phyloP scores from a whole-genome alignment of 1,140 invertebrate species.

The Whitmania pigra region DNA sequence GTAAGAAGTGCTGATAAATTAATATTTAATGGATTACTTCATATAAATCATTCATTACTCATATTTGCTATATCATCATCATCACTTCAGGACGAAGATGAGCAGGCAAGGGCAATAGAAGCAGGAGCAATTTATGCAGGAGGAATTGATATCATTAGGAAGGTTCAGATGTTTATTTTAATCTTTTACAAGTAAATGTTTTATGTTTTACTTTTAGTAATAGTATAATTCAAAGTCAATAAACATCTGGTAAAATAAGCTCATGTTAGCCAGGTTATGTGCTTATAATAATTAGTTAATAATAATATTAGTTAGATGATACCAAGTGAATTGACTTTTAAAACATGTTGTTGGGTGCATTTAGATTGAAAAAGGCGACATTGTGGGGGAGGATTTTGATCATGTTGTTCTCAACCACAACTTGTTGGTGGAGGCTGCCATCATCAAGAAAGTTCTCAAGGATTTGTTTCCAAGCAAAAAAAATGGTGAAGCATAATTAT shows the following conservation, averaged over 20 bases:
- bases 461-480: constrained; percentile 23
- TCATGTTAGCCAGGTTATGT: too few relatives aligned
- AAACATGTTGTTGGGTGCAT: too few relatives aligned
- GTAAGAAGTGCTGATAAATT: neutral
- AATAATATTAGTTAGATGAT: too few relatives aligned
- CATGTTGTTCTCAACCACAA: constrained; percentile 20
- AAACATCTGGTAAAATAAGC: too few relatives aligned
- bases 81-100: constrained; percentile 21
- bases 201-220: too few relatives aligned
- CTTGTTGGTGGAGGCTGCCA: constrained; percentile 20
- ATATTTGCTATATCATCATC: neutral
- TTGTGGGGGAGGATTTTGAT: constrained; percentile 21
- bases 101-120: constrained; percentile 10
- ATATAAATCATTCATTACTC: neutral
- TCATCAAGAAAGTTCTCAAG: constrained; percentile 20
- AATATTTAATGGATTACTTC: neutral
- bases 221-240: too few relatives aligned
- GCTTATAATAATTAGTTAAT: too few relatives aligned
- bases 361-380: constrained; percentile 21
- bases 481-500: constrained; percentile 18
- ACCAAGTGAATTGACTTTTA: too few relatives aligned
- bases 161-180: neutral
- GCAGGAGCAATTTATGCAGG: constrained; percentile 17
- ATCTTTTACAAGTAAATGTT: too few relatives aligned
- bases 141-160: constrained; percentile 17